These are phyloP conservation scores for Acanthurus lineatus DNA, from an alignment of 2,797 vertebrate species.

Conservation along the genomic window DNA sequence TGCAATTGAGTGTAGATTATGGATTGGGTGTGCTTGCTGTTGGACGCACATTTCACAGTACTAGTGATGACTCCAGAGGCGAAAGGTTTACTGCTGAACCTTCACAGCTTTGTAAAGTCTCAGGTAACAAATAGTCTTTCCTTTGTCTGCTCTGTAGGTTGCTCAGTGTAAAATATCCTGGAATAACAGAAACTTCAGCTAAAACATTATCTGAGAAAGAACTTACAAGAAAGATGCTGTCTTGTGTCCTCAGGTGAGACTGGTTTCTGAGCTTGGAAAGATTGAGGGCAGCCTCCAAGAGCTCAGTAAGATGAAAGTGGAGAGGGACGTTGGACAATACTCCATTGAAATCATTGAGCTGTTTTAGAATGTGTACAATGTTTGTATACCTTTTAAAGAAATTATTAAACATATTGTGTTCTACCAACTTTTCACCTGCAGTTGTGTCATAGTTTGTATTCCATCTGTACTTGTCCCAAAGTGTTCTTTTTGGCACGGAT, in stretches of 20 bases:
- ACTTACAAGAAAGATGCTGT: background rate
- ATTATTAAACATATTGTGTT: constrained; percentile 36
- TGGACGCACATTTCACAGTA: constrained; percentile 96
- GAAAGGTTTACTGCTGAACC: constrained; percentile 87
- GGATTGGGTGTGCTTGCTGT: constrained; percentile 95
- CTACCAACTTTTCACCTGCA: constrained; percentile 22
- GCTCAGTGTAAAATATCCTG: constrained; percentile 1
- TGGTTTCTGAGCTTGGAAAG: constrained; percentile 94
- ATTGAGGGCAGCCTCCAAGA: constrained; percentile 92
- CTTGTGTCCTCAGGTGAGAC: constrained; percentile 85
- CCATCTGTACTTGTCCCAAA: background rate
- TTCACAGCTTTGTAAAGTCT: constrained; percentile 91
- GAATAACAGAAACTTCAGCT: background rate
- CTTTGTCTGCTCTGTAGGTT: background rate
- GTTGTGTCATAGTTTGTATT: constrained; percentile 16
- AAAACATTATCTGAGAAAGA: background rate
- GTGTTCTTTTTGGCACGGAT: constrained; percentile 23
- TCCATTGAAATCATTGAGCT: constrained; percentile 95
- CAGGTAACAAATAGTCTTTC: constrained; percentile 85
- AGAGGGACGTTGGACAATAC: constrained; percentile 87
- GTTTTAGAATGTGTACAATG: constrained; percentile 82
- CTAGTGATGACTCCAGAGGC: constrained; percentile 94
- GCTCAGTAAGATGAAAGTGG: constrained; percentile 85
- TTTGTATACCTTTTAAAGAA: constrained; percentile 49
- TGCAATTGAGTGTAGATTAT: constrained; percentile 86